These are phyloP conservation scores for Haliclona indistincta DNA, from an alignment of 37 sponge, comb jelly and placozoan genomes.

Conservation along the genomic window DNA sequence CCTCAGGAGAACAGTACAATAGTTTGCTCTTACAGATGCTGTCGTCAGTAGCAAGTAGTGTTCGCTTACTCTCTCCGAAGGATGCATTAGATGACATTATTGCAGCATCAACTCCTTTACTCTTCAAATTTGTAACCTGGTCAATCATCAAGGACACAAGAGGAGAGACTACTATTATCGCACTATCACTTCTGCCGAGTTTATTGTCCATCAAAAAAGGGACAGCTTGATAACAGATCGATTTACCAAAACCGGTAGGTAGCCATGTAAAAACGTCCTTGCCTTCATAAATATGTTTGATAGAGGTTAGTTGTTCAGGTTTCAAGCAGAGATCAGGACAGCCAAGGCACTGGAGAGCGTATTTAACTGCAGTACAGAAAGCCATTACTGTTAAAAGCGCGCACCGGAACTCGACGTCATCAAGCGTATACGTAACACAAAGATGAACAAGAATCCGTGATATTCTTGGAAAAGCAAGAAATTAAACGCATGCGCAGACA, in stretches of 20 bases:
- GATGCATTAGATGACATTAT: neutral
- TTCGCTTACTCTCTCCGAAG: neutral
- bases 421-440: too few species aligned
- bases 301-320: neutral
- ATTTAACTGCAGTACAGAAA: too few species aligned
- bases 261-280: conserved; percentile 2
- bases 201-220: conserved; percentile 13
- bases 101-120: conserved; percentile 25
- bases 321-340: neutral
- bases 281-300: neutral
- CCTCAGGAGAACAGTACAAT: conserved; percentile 11
- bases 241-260: conserved; percentile 1
- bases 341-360: too few species aligned
- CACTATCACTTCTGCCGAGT: neutral
- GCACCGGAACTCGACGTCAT: too few species aligned
- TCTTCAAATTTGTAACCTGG: conserved; percentile 20
- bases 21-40: too few species aligned
- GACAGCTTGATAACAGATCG: neutral
- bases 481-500: too few species aligned
- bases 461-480: too few species aligned
- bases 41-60: conserved; percentile 13
- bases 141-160: conserved; percentile 61
- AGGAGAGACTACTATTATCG: conserved; percentile 32
- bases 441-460: too few species aligned
- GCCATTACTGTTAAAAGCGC: too few species aligned